These are phyloP conservation scores for Nannoperca obscura DNA, from an alignment of 2,797 vertebrate genomes.

Conservation along the genomic window DNA sequence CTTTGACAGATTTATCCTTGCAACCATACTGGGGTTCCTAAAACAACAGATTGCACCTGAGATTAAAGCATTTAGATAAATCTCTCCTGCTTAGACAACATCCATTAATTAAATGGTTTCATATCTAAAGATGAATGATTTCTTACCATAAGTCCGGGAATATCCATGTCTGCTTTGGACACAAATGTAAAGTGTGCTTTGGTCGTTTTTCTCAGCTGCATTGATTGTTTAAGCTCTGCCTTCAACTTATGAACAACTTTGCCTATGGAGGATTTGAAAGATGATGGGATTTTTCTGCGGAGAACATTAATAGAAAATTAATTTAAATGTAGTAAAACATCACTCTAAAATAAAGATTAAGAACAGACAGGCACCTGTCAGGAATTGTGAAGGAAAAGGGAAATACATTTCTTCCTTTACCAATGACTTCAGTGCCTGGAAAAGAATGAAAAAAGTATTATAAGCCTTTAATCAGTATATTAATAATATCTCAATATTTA, in stretches of 20 bases:
- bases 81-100: accelerated
- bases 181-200: slow-evolving; percentile 75
- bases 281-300: slow-evolving; percentile 77
- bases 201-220: slow-evolving; percentile 63
- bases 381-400: slow-evolving; percentile 80
- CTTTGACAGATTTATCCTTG: slow-evolving; percentile 61
- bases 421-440: slow-evolving; percentile 66
- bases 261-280: slow-evolving; percentile 68
- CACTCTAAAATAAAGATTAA: neutral
- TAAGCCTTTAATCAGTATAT: neutral
- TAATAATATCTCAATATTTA: neutral
- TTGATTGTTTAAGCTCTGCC: slow-evolving; percentile 75
- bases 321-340: accelerated
- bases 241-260: slow-evolving; percentile 74
- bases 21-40: slow-evolving; percentile 68
- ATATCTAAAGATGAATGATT: neutral
- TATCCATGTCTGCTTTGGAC: slow-evolving; percentile 69
- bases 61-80: neutral
- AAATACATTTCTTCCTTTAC: slow-evolving; percentile 72
- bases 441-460: neutral
- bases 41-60: neutral
- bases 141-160: slow-evolving; percentile 73
- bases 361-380: slow-evolving; percentile 58
- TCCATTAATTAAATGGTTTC: accelerated
- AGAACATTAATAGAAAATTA: neutral